Evolutionary conservation across 2,888 invertebrate genomes (phyloP), one percentile per base, ranked within the genome.

Genomic region (Xanthorhoe designata): DNA sequence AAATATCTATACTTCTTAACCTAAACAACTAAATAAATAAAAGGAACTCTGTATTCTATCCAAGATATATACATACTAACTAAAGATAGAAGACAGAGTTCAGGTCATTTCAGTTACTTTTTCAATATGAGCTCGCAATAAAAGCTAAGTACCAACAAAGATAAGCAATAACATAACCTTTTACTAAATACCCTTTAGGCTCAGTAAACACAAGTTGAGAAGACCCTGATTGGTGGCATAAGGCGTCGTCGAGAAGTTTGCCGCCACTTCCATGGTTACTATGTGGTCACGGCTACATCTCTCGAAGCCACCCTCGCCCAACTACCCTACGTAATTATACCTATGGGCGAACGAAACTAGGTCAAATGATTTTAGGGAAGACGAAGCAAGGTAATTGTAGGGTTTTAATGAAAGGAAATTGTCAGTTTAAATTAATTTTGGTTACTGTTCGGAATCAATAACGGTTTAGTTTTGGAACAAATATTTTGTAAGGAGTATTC

Each of bases 281-380:
- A 9, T 47, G 15, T 47, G 42, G 56, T 47, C 47, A 32, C 18
- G 53, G 29, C 50, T 35, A 56, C 60, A 61, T 58, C 53, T 57
- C 58, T 35, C 42, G 19, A 29, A 61, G 52, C 47, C 53, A 57
- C 18, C 52, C 10, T 52, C 51, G 10, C 29, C 15, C 42, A 53
- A 58, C 58, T 51, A 63, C 54, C 60, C 45, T 55, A 56, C 18
- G 55, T 61, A 66, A 53, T 61, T 57, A 61, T 54, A 66, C 64
- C 62, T 70, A 68, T 66, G 66, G 63, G 64, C 51, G 63, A 59
- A 58, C 35, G 55, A 67, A 73, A 73, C 57, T 71, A 64, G 73
- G 73, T 70, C 70, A 69, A 68, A 64, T 64, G 35, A 68, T 63
- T 61, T 68, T 49, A 66, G 66, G 58, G 56, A 67, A 59, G 58